These are phyloP conservation scores for Puntigrus tetrazona DNA, from an alignment of 2,113 vertebrate genomes.

Conservation along the genomic window DNA sequence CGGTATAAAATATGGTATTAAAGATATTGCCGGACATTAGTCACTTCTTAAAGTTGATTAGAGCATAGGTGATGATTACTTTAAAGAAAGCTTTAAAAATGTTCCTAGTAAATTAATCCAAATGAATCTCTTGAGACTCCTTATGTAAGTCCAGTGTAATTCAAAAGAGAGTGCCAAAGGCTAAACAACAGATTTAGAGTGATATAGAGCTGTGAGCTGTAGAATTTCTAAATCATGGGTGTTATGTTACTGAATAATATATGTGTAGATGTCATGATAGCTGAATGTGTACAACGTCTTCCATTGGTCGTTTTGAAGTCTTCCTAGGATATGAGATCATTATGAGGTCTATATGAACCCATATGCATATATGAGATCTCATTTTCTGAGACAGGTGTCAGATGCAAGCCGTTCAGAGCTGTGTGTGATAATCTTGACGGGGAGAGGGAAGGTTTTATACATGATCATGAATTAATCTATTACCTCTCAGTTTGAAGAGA, in stretches of 20 bases:
- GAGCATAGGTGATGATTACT: slow-evolving; percentile 15
- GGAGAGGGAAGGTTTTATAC: slow-evolving; percentile 3
- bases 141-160: not conserved
- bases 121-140: not conserved
- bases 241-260: not conserved
- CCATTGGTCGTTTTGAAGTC: not conserved
- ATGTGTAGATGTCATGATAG: not conserved
- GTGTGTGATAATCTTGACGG: not conserved
- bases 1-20: slow-evolving; percentile 34
- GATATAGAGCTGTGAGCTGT: not conserved
- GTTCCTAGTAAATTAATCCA: not conserved
- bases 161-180: not conserved
- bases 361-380: not conserved
- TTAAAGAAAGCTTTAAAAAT: slow-evolving; percentile 2
- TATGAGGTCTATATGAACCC: not conserved
- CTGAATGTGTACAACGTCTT: not conserved
- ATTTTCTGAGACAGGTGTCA: not conserved
- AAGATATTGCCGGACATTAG: not conserved
- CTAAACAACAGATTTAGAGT: not conserved
- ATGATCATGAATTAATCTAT: not conserved
- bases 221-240: not conserved
- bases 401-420: not conserved
- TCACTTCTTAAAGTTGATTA: slow-evolving; percentile 25
- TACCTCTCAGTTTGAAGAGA: not conserved
- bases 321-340: not conserved